These are phyloP conservation scores for Hydriomena furcata DNA, from an alignment of 2,888 invertebrate species.

Conservation along the genomic window DNA sequence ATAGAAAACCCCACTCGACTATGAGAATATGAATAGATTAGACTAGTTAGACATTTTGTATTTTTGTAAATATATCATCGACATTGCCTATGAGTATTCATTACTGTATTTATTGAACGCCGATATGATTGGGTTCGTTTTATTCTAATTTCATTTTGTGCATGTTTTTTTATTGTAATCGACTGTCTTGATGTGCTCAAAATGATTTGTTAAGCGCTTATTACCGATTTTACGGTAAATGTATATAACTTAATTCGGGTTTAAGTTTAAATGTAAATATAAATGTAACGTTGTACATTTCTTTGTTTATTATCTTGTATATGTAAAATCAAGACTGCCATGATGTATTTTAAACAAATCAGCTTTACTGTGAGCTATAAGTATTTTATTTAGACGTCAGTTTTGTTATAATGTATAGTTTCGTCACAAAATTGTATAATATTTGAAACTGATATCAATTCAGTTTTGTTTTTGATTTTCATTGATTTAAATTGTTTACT, in stretches of 20 bases:
- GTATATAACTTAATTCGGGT: slow-evolving; percentile 78
- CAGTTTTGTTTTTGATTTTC: no score
- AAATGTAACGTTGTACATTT: slow-evolving; percentile 62
- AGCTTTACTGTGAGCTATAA: slow-evolving; percentile 82
- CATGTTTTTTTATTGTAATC: slow-evolving; percentile 63
- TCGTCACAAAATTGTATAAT: no score
- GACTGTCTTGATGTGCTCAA: slow-evolving; percentile 73
- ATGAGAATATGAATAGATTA: slow-evolving; percentile 74
- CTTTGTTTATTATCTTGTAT: slow-evolving; percentile 60
- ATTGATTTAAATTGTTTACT: no score
- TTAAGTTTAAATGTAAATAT: slow-evolving; percentile 75
- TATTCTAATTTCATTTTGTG: slow-evolving; percentile 70
- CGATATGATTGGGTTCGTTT: slow-evolving; percentile 73
- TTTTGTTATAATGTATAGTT: slow-evolving; percentile 2
- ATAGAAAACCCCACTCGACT: slow-evolving; percentile 76
- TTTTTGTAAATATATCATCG: slow-evolving; percentile 58
- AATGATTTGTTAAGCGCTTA: slow-evolving; percentile 79
- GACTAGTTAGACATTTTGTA: slow-evolving; percentile 57
- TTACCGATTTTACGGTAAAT: slow-evolving; percentile 82
- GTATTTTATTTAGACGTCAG: slow-evolving; percentile 49
- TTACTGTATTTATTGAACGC: slow-evolving; percentile 75
- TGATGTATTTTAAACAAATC: slow-evolving; percentile 71
- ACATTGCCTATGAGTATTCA: slow-evolving; percentile 78
- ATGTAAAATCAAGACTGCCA: slow-evolving; percentile 80
- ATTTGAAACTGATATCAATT: no score